Base-by-base conservation (phyloP, 2,797 vertebrate species). In the Esox lucius region DNA sequence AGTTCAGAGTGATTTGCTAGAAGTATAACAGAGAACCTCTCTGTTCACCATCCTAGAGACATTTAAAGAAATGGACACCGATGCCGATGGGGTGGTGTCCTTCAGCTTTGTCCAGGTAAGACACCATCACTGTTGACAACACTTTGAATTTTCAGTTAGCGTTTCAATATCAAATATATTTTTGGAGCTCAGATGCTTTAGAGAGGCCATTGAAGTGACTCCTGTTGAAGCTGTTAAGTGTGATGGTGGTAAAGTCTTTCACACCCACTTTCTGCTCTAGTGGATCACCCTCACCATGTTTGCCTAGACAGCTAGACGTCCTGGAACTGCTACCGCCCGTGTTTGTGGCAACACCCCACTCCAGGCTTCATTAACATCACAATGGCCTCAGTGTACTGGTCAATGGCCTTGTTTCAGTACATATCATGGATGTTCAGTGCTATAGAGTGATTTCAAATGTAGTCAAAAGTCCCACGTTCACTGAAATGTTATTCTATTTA, bases 201-300 rank as follows among this genome's bases (percentile, higher is more conserved):
- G 26, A 13, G 66, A 16, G 61, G 33, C 24, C 11, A 33, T 16
- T 19, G 66, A 59, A 77, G 19, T 22, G 53, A n/a, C 1, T 5
- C 19, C n/a, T 9, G 19, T 56, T 56, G 19, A 56, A 56, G 17
- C 53, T 59, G 53, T 59, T 59, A 59, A 8, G 12, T 13, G 33
- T 26, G 22, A 24, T 31, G 33, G 6, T 28, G 59, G 31, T 70
- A 19, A 72, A n/a, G 28, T 49, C 31, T 53, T 66, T 28, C 6
- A 46, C 69, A 48, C 69, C 11, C 59, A 31, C 53, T 71, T 56
- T 39, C 70, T 62, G 24, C 74, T 74, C 13, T 86, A 95, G 94
- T 95, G 94, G 94, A 85, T 95, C 39, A 92, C 94, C 70, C 87
- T 95, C 80, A 95, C 94, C 75, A 95, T 95, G 94, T 95, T 95